Conservation (phyloP, 2,888 invertebrate genomes). For the Agonopterix subpropinquella region DNA sequence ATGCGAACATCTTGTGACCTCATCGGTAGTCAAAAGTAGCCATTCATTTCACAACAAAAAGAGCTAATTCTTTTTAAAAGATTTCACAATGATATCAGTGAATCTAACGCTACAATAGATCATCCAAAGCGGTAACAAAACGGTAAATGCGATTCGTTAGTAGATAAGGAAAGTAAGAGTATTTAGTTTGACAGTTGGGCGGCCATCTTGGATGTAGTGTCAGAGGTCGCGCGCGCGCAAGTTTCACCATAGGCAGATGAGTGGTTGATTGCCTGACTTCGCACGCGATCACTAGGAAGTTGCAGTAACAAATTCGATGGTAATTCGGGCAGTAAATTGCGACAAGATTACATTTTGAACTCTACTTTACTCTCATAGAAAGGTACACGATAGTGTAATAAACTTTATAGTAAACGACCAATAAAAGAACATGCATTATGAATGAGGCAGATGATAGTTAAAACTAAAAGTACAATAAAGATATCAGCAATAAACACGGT, state of each 20-base stretch:
- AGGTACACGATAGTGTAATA: too few species aligned
- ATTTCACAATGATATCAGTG: conserved; percentile 38
- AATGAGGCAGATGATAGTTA: too few species aligned
- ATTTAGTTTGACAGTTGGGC: conserved; percentile 56
- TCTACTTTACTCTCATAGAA: conserved; percentile 9
- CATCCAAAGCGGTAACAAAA: conserved; percentile 29
- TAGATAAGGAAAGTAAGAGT: conserved; percentile 63
- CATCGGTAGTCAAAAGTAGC: conserved; percentile 13
- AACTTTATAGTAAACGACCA: too few species aligned
- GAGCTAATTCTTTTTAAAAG: conserved; percentile 33
- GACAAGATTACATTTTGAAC: conserved; percentile 17
- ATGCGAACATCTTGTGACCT: background rate
- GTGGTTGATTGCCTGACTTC: conserved; percentile 35
- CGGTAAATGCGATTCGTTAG: conserved; percentile 50
- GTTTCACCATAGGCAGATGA: conserved; percentile 58
- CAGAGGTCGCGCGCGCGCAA: conserved; percentile 56
- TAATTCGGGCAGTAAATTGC: conserved; percentile 26
- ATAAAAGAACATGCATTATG: too few species aligned
- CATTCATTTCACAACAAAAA: conserved; percentile 31
- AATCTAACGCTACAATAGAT: conserved; percentile 38
- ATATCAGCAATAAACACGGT: background rate
- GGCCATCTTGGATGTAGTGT: conserved; percentile 60
- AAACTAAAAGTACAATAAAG: background rate
- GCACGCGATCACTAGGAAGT: conserved; percentile 34
- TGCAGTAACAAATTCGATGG: conserved; percentile 35